phyloP scores from a whole-genome alignment of 1,140 invertebrate genomes.

The Zeugodacus cucurbitae region DNA sequence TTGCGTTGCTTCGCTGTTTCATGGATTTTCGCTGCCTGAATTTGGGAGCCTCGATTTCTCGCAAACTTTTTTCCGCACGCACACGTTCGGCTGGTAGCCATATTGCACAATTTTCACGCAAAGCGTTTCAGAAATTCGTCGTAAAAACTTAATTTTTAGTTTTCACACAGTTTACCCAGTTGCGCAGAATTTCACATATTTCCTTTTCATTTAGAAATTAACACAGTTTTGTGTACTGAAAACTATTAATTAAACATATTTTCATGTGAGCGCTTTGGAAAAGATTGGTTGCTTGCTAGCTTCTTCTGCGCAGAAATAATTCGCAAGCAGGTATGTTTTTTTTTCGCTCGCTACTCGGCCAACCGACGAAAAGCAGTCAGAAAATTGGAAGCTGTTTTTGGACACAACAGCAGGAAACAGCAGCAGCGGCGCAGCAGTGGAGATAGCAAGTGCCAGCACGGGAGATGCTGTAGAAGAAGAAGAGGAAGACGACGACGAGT shows the following conservation, averaged over 20 bases:
- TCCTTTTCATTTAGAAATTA: not conserved
- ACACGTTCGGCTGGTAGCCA: not conserved
- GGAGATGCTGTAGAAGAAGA: not conserved
- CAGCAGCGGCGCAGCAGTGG: not conserved
- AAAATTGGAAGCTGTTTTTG: slow-evolving; percentile 32
- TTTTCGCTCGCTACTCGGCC: not conserved
- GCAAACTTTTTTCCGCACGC: slow-evolving; percentile 1
- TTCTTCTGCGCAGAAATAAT: slow-evolving; percentile 38
- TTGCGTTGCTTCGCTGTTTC: not conserved
- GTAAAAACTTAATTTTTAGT: not conserved
- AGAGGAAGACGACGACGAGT: not conserved
- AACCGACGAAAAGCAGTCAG: not conserved
- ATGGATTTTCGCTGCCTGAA: not conserved
- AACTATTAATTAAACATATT: not conserved
- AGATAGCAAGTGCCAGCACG: not conserved
- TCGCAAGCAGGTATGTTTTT: not conserved
- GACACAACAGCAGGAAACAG: not conserved
- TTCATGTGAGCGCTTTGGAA: not conserved
- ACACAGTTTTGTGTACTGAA: not conserved
- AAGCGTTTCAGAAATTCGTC: not conserved
- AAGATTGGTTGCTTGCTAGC: not conserved
- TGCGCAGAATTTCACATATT: not conserved
- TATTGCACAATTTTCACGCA: slow-evolving; percentile 29
- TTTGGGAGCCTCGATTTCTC: slow-evolving; percentile 29
- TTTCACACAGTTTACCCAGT: not conserved